A percentile compares a stretch with the other conserved stretches of the same genome.
Conservation (phyloP, 2,797 vertebrate genomes). For the Thunnus albacares region DNA sequence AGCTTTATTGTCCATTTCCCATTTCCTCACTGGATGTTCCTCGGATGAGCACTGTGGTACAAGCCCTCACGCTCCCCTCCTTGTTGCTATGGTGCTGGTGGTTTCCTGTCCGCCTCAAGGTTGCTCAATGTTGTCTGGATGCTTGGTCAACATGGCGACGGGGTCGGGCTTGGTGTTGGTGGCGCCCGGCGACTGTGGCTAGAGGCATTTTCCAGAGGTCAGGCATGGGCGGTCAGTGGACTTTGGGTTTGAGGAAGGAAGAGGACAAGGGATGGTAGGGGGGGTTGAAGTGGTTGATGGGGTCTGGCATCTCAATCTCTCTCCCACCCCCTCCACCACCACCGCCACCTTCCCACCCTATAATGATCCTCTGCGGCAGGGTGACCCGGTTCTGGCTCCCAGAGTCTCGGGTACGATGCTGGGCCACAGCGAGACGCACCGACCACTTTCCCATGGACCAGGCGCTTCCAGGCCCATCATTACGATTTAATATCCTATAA, state of each 20-base stretch:
- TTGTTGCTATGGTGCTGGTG: conserved; percentile 63
- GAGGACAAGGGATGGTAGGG: conserved; percentile 20
- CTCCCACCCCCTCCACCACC: conserved; percentile 42
- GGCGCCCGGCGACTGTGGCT: conserved; percentile 53
- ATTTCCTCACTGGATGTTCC: conserved; percentile 39
- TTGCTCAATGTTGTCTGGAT: conserved; percentile 67
- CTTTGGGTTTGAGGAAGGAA: conserved; percentile 56
- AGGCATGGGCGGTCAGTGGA: conserved; percentile 58
- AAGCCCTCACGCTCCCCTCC: conserved; percentile 17
- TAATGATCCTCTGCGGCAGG: conserved; percentile 84
- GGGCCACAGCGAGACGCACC: conserved; percentile 80
- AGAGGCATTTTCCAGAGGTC: conserved; percentile 68
- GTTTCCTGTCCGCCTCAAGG: conserved; percentile 64
- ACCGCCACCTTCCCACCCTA: conserved; percentile 60
- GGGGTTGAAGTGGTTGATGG: conserved; percentile 71
- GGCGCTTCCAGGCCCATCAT: conserved; percentile 83
- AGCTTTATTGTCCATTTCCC: conserved; percentile 44
- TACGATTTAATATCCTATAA: conserved; percentile 89
- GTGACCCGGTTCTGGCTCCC: conserved; percentile 83
- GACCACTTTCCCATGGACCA: conserved; percentile 87
- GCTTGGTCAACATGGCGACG: conserved; percentile 67
- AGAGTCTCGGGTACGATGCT: conserved; percentile 61
- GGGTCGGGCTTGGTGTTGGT: conserved; percentile 39
- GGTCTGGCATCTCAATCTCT: conserved; percentile 70
- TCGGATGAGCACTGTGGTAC: conserved; percentile 34